Conservation (phyloP, 2,888 invertebrate genomes). For the Aphidius colemani region DNA sequence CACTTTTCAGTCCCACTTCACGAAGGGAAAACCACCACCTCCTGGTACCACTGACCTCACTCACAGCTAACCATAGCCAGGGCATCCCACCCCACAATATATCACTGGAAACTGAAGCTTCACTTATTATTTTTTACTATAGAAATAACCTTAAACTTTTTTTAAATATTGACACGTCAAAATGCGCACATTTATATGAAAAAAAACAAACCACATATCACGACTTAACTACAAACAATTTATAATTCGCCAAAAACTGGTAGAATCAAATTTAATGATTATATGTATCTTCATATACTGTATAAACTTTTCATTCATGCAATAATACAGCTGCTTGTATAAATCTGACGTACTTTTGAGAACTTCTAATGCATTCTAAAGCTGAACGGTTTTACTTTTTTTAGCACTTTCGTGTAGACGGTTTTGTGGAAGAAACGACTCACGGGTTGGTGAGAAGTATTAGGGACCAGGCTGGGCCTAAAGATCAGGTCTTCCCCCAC, state of each 20-base stretch:
- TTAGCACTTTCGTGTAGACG: too few relatives aligned
- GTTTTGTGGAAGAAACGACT: too few relatives aligned
- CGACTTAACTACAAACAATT: neutral
- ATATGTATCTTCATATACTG: too few relatives aligned
- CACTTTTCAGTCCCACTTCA: slow-evolving; percentile 11
- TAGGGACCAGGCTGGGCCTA: slow-evolving; percentile 25
- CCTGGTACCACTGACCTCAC: slow-evolving; percentile 57
- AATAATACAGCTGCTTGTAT: too few relatives aligned
- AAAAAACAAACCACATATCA: slow-evolving; percentile 7
- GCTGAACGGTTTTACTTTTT: too few relatives aligned
- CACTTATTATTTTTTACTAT: slow-evolving; percentile 1
- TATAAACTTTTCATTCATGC: too few relatives aligned
- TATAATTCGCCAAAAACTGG: slow-evolving; percentile 13
- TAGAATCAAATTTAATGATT: too few relatives aligned
- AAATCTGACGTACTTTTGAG: slow-evolving; percentile 46
- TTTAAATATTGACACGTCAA: neutral
- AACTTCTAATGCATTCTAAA: slow-evolving; percentile 30
- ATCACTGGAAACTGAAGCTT: slow-evolving; percentile 15
- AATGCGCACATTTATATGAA: slow-evolving; percentile 4
- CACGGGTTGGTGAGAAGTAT: neutral
- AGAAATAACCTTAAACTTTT: neutral
- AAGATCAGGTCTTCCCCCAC: slow-evolving; percentile 6
- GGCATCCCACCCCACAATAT: slow-evolving; percentile 49
- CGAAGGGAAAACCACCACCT: slow-evolving; percentile 38
- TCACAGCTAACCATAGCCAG: slow-evolving; percentile 57